Evolutionary conservation across 2,888 invertebrate species (phyloP), one percentile per base, ranked within the genome.

Genomic region (Stegana nigrithorax): DNA sequence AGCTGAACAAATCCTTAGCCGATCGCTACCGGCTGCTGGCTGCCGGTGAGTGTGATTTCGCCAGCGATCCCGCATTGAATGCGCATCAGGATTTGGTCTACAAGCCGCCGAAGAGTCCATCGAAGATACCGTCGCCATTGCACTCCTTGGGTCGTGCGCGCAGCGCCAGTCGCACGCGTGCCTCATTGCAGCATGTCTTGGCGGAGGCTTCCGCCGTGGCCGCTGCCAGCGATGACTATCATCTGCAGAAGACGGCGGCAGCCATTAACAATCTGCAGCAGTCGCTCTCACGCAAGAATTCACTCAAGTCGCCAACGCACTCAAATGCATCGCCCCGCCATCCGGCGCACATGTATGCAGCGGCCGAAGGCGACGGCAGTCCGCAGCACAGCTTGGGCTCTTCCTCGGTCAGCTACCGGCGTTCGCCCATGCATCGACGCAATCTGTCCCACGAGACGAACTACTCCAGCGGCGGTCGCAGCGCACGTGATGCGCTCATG

Each of bases 61-160:
- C 84, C 39, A 85, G 84, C 68, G 85, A 85, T 73, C 83, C 84
- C 14, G 77, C 83, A 62, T 60, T 83, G 67, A 80, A 79, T 58
- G 75, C 70, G 62, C 71, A 64, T 57, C 64, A 59, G 4, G 73
- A 65, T 0, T 70, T 73, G 36, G 68, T 73, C 0, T 80, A 75
- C 51, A 82, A 81, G 64, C 85, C 86, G 12, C 86, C 86, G 1
- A 82, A 85, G 61, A 89, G 90, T 42, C 89, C 91, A 14, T 89
- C 91, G 2, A 93, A 93, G 84, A 93, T 93, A 80, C 93, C 93
- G 2, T 93, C 93, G 59, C 93, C 93, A 4, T 89, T 93, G 67
- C 91, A 91, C 73, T 89, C 90, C 0, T 80, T 91, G 14, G 86
- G 90, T 27, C 87, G 89, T 59, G 78, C 82, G 59, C 81, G 86